Base-by-base conservation (phyloP, 1,140 invertebrate species). In the Bombus turneri region DNA sequence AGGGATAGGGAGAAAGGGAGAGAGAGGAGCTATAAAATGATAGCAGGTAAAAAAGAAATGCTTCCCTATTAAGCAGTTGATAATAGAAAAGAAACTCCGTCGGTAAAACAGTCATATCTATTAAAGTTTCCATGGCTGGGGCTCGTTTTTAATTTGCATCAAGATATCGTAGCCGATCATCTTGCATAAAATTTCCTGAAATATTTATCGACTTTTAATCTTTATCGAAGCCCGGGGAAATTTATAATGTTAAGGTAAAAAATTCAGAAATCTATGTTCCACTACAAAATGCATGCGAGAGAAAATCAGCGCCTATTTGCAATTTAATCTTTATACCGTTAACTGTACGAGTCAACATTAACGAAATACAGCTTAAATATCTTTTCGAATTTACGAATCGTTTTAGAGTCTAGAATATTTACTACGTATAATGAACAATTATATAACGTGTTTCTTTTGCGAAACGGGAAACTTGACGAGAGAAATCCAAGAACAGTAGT, bases 61-160 rank as follows among this genome's bases (percentile, higher is more conserved):
- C 89, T 88, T 83, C 83, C 85, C 91, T 90, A 92, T 94, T 94
- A 92, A 93, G 92, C 91, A 87, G 86, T 83, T 87, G 76, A 91
- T 78, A 88, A 86, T 83, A 81, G 87, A 91, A 92, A 92, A 88
- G 87, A 90, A 81, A 86, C 82, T 88, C 85, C n/a, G 90, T 92
- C 93, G 91, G 92, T 95, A 94, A 94, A 94, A 91, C 91, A 93
- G 93, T 90, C 83, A 82, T 85, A 85, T 87, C 75, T 76, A 64
- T 74, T 80, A 59, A 83, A 76, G 81, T 64, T 43, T 47, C 53
- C 62, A 79, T 83, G 53, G 77, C 66, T 82, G 57, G 53, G 72
- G 71, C 47, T 34, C 82, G 72, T 87, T 88, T 88, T 90, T 90
- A 88, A 91, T 86, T 85, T 31, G 76, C 86, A 76, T 66, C 66